These are phyloP conservation scores for Sesamia nonagrioides DNA, from an alignment of 1,140 invertebrate genomes.

Conservation along the genomic window DNA sequence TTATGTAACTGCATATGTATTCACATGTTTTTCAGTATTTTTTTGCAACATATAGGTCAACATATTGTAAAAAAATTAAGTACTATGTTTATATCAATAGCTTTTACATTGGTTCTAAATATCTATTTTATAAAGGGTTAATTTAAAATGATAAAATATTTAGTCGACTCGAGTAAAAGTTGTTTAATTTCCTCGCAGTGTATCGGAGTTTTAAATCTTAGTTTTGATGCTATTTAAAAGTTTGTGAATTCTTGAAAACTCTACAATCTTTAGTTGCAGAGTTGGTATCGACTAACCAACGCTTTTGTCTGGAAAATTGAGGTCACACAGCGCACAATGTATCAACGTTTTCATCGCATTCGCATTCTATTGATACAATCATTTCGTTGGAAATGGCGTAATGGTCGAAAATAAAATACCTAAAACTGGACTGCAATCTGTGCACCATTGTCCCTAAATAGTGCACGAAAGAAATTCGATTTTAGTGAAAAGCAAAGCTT, in stretches of 20 bases:
- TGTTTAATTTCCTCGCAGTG: constrained; percentile 40
- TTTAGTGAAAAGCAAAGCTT: constrained; percentile 67
- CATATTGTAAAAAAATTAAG: too few relatives aligned
- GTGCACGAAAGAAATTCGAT: constrained; percentile 73
- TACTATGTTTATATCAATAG: too few relatives aligned
- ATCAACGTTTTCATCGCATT: constrained; percentile 43
- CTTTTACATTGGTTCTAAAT: too few relatives aligned
- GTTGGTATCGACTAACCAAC: constrained; percentile 25
- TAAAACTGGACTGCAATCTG: constrained; percentile 75
- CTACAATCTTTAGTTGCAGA: constrained; percentile 13
- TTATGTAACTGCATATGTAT: too few relatives aligned
- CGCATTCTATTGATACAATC: constrained; percentile 74
- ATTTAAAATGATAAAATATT: constrained; percentile 18
- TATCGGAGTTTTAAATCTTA: constrained; percentile 30
- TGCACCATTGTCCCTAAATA: constrained; percentile 78
- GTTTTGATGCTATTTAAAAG: constrained; percentile 36
- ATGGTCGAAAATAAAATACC: constrained; percentile 77
- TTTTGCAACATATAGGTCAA: too few relatives aligned
- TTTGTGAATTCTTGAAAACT: constrained; percentile 29
- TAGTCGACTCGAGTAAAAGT: constrained; percentile 26
- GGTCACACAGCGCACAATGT: constrained; percentile 39
- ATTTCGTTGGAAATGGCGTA: constrained; percentile 71
- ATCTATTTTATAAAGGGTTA: constrained; percentile 29
- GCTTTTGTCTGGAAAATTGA: constrained; percentile 39
- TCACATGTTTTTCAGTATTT: too few relatives aligned